Evolutionary conservation across 1,140 invertebrate genomes (phyloP).

Genomic region (Zaprionus davidi): DNA sequence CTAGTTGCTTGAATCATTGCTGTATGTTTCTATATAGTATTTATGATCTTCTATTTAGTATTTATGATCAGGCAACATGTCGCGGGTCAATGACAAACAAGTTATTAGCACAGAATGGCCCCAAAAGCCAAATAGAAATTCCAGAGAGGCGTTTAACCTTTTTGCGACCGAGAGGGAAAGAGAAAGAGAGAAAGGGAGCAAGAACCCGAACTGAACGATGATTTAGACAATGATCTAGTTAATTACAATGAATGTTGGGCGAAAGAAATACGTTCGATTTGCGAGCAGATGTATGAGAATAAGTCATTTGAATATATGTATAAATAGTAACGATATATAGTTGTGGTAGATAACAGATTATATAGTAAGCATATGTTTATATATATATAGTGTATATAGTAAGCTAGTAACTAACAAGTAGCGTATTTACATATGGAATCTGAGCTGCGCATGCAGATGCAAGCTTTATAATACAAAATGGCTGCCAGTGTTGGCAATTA

Average conservation of each 20-base stretch:
- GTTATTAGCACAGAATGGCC: constrained; percentile 30
- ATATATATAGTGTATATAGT: not conserved
- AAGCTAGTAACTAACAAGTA: constrained; percentile 2
- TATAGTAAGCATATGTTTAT: not conserved
- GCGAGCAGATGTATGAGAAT: not conserved
- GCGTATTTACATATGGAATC: constrained; percentile 17
- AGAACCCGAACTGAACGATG: constrained; percentile 21
- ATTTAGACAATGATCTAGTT: constrained; percentile 40
- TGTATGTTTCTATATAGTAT: not conserved
- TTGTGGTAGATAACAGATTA: not conserved
- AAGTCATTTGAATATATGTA: not conserved
- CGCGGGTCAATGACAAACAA: constrained; percentile 18
- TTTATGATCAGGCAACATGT: not conserved
- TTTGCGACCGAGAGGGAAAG: not conserved
- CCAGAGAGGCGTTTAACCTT: constrained; percentile 42
- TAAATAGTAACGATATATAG: not conserved
- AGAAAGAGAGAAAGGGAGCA: not conserved
- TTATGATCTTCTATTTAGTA: not conserved
- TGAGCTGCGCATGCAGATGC: constrained; percentile 21
- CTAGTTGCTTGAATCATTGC: no score
- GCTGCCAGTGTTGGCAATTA: constrained; percentile 11
- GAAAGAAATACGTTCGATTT: not conserved
- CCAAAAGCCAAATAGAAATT: constrained; percentile 35
- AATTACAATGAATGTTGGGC: constrained; percentile 28
- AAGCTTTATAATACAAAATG: constrained; percentile 43